Percentiles rank a stretch among this genome's conserved stretches.
Conservation (phyloP, 2,888 invertebrate genomes). For the Phytoseiulus persimilis region DNA sequence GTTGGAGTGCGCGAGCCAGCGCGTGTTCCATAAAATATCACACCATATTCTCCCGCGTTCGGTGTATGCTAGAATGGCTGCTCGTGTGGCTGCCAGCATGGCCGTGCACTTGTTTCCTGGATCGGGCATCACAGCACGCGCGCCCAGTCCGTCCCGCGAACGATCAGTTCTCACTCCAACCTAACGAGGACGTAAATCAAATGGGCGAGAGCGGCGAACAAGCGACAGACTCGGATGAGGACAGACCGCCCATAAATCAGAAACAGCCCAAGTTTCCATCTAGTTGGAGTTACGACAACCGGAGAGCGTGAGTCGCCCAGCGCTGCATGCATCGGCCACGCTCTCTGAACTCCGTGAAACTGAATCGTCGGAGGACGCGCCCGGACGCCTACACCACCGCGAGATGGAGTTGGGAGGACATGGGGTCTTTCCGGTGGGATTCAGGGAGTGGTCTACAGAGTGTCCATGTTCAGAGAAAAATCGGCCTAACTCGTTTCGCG, state of each 20-base stretch:
- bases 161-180: not conserved
- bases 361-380: too few species aligned
- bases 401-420: too few species aligned
- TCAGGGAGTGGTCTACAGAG: too few species aligned
- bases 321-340: too few species aligned
- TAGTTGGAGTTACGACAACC: not conserved
- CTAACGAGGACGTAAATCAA: not conserved
- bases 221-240: not conserved
- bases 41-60: not conserved
- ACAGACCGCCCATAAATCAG: not conserved
- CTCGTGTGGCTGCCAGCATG: not conserved
- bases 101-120: not conserved
- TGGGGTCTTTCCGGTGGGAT: too few species aligned
- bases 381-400: too few species aligned
- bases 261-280: not conserved
- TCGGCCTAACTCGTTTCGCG: too few species aligned
- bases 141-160: not conserved
- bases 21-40: not conserved
- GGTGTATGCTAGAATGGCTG: not conserved
- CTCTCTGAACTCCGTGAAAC: not conserved
- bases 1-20: not conserved
- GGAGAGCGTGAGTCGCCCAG: not conserved
- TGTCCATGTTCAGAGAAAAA: too few species aligned
- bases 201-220: not conserved
- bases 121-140: not conserved